Evolutionary conservation across 2,797 vertebrate genomes (phyloP).

Genomic region (Sebastes taczanowskii): DNA sequence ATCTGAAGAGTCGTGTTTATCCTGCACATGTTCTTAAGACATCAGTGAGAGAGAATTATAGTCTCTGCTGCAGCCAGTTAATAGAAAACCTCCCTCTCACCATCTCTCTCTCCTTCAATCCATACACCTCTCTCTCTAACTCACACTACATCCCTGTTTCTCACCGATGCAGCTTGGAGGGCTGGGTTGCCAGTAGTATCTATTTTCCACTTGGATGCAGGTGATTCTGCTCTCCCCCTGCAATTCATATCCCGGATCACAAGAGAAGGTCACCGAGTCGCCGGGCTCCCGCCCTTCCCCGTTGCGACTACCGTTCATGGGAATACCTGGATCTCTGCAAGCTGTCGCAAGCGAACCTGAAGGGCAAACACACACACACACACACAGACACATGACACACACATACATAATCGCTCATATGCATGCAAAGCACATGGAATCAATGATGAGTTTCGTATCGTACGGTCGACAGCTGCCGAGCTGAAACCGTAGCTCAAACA

Average conservation of each 20-base stretch:
- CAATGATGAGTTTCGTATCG: slow-evolving; percentile 32
- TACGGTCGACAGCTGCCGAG: slow-evolving; percentile 47
- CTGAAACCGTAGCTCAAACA: slow-evolving; percentile 45
- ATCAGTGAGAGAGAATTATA: slow-evolving; percentile 33
- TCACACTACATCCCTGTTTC: slow-evolving; percentile 50
- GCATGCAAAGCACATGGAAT: background rate
- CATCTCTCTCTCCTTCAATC: slow-evolving; percentile 29
- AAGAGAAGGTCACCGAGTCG: slow-evolving; percentile 94
- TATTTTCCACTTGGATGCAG: slow-evolving; percentile 99
- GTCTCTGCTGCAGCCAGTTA: slow-evolving; percentile 32
- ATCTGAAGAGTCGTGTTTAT: slow-evolving; percentile 52
- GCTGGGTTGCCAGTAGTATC: slow-evolving; percentile 99
- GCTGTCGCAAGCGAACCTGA: slow-evolving; percentile 95
- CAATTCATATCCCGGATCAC: slow-evolving; percentile 96
- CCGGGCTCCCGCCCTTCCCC: slow-evolving; percentile 96
- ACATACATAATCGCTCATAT: background rate
- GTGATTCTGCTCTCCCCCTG: slow-evolving; percentile 97
- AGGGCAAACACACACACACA: slow-evolving; percentile 20
- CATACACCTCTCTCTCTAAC: slow-evolving; percentile 20
- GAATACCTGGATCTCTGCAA: slow-evolving; percentile 95
- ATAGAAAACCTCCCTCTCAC: slow-evolving; percentile 39
- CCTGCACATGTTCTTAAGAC: slow-evolving; percentile 44
- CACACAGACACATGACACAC: background rate
- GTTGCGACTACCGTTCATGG: slow-evolving; percentile 97
- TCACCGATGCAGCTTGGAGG: slow-evolving; percentile 97